Conservation (phyloP, 2,888 invertebrate genomes). For the Ormyrus thymus region DNA sequence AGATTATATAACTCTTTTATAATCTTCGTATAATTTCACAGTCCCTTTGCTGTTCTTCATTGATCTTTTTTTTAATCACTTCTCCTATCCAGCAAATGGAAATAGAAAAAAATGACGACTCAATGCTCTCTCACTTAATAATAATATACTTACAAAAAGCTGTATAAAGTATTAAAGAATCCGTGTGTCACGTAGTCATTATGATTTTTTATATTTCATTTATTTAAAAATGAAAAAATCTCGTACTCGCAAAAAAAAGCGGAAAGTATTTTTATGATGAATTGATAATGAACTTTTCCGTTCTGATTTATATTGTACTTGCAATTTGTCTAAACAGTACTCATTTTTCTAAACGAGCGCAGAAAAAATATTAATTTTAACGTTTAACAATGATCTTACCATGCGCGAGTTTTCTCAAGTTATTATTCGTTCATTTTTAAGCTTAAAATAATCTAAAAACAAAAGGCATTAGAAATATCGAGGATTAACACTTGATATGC, state of each 20-base stretch:
- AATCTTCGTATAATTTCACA: constrained; percentile 26
- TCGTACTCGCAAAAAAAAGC: constrained; percentile 5
- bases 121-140: constrained; percentile 53
- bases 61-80: constrained; percentile 25
- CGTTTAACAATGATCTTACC: constrained; percentile 50
- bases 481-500: constrained; percentile 43
- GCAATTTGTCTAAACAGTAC: background rate
- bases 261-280: constrained; percentile 14
- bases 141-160: constrained; percentile 44
- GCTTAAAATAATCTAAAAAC: constrained; percentile 35
- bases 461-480: constrained; percentile 45
- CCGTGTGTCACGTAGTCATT: constrained; percentile 27
- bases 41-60: constrained; percentile 45
- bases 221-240: constrained; percentile 18
- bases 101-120: constrained; percentile 34
- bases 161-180: constrained; percentile 36
- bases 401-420: constrained; percentile 36
- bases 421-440: constrained; percentile 25
- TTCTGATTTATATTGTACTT: background rate
- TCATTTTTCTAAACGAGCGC: constrained; percentile 17
- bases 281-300: background rate
- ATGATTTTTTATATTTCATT: constrained; percentile 30
- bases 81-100: constrained; percentile 1
- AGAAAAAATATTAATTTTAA: constrained; percentile 38
- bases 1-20: constrained; percentile 34